These are phyloP conservation scores for Zapus hudsonius DNA, from an alignment of 2,113 vertebrate genomes.

Conservation along the genomic window DNA sequence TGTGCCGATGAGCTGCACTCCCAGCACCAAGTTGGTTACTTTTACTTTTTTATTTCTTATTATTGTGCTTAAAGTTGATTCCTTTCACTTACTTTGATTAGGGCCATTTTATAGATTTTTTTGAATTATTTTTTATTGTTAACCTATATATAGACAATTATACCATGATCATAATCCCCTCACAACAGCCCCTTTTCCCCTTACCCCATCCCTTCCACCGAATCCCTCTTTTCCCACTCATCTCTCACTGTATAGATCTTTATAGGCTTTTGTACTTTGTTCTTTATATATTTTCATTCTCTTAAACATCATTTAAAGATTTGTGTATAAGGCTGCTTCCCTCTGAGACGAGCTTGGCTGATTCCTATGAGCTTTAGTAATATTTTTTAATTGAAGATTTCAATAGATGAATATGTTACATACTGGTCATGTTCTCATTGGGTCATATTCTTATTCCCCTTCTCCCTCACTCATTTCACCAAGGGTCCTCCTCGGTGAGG, in stretches of 20 bases:
- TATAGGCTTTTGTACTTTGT: not conserved
- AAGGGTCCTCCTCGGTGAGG: no score
- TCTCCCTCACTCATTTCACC: no score
- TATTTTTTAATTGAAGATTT: not conserved
- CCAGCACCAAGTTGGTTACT: not conserved
- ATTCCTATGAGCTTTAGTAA: not conserved
- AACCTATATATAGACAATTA: no score
- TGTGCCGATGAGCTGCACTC: not conserved
- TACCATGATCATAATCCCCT: no score
- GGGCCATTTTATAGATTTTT: not conserved
- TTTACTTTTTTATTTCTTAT: conserved; percentile 20
- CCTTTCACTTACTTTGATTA: not conserved
- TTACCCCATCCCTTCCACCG: no score
- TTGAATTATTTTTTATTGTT: no score
- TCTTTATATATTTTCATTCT: not conserved
- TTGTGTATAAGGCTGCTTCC: not conserved
- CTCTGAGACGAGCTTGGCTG: not conserved
- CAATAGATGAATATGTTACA: no score
- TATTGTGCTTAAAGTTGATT: not conserved
- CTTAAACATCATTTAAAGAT: not conserved
- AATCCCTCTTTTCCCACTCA: no score
- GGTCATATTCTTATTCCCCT: no score
- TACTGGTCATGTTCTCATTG: no score
- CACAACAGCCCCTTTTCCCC: no score
- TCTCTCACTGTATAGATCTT: not conserved